phyloP scores from a whole-genome alignment of 2,888 invertebrate species.

The Malthinus flaveolus region DNA sequence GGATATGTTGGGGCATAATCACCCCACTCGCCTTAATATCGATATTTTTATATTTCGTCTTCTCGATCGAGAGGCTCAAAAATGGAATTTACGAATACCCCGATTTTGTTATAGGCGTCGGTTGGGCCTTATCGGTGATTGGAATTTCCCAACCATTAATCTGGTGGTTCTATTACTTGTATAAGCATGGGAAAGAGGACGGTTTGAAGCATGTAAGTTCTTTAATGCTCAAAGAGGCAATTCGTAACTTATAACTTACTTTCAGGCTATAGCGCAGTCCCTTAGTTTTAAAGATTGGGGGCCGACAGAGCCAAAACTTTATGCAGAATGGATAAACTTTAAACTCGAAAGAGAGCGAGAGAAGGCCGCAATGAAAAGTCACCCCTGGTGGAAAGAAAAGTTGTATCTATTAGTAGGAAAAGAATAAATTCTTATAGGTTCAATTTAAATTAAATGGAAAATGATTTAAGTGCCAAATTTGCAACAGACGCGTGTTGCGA shows the following conservation, averaged over 20 bases:
- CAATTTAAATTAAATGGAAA: not conserved
- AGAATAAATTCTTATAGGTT: not conserved
- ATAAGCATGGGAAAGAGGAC: slow-evolving; percentile 14
- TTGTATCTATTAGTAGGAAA: slow-evolving; percentile 1
- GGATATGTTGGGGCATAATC: slow-evolving; percentile 72
- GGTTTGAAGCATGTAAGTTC: not conserved
- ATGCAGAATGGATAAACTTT: slow-evolving; percentile 34
- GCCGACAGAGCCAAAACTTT: slow-evolving; percentile 23
- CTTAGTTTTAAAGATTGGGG: slow-evolving; percentile 27
- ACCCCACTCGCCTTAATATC: slow-evolving; percentile 69
- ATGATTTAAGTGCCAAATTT: too few species aligned
- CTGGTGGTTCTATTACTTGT: slow-evolving; percentile 30
- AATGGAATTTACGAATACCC: slow-evolving; percentile 66
- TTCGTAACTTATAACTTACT: not conserved
- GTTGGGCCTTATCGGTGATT: slow-evolving; percentile 32
- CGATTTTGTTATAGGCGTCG: slow-evolving; percentile 52
- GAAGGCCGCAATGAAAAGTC: not conserved
- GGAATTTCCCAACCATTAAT: slow-evolving; percentile 27
- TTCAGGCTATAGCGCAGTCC: not conserved
- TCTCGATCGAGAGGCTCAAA: slow-evolving; percentile 60
- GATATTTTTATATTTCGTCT: slow-evolving; percentile 70
- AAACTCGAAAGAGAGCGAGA: slow-evolving; percentile 24
- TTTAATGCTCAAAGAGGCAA: not conserved
- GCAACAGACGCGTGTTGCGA: too few species aligned
- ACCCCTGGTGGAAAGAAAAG: not conserved